These are phyloP conservation scores for Fragum sueziense DNA, from an alignment of 2,888 invertebrate genomes.

Conservation along the genomic window DNA sequence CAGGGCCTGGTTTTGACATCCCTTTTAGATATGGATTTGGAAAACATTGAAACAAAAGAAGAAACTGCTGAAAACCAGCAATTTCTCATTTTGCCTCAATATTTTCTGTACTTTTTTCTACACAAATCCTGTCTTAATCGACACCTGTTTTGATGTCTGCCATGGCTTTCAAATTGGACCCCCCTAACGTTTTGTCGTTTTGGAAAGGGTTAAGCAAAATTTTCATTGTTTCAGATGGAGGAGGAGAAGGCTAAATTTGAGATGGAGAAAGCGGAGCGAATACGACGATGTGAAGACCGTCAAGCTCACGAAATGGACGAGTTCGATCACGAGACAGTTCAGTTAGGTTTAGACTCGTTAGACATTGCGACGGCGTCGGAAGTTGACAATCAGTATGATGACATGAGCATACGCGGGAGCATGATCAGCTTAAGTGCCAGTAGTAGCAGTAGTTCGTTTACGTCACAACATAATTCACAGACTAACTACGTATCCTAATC, in stretches of 20 bases:
- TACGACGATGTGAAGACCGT: conserved; percentile 93
- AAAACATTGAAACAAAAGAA: too few species aligned
- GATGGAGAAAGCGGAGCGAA: conserved; percentile 94
- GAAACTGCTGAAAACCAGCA: too few species aligned
- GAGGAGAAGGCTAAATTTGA: conserved; percentile 95
- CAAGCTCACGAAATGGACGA: conserved; percentile 95
- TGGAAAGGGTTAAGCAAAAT: too few species aligned
- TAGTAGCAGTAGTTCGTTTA: conserved; percentile 89
- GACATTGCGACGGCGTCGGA: conserved; percentile 95
- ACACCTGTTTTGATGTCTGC: too few species aligned
- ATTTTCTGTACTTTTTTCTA: too few species aligned
- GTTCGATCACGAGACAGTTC: conserved; percentile 96
- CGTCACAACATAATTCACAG: conserved; percentile 64
- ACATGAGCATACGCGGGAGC: conserved; percentile 92
- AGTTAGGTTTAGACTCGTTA: conserved; percentile 95
- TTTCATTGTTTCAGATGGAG: conserved; percentile 91
- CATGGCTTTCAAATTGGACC: too few species aligned
- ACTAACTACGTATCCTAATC: conserved; percentile 25
- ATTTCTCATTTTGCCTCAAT: too few species aligned
- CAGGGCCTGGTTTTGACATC: too few species aligned
- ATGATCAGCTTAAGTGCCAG: conserved; percentile 96
- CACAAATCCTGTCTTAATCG: too few species aligned
- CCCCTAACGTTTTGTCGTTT: too few species aligned
- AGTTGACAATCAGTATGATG: conserved; percentile 94
- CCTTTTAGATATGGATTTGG: too few species aligned